Conservation (phyloP, 2,113 vertebrate genomes). For the Pseudorectes ferrugineus region DNA sequence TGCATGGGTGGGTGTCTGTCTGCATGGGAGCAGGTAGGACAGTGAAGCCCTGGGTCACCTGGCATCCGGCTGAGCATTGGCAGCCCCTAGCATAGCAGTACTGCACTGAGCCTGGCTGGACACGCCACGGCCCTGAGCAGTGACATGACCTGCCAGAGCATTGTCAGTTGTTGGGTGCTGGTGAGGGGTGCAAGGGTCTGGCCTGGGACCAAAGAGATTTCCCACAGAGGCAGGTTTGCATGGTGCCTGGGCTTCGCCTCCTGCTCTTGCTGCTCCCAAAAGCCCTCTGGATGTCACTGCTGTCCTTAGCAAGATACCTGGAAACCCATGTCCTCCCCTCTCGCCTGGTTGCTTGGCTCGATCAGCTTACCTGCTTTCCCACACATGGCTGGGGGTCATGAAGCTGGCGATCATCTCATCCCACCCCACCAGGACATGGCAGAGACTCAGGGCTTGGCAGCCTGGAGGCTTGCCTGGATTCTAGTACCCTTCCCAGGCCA, state of each 20-base stretch:
- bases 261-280: background rate
- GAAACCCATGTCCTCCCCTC: background rate
- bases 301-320: background rate
- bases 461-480: background rate
- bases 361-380: background rate
- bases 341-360: rapidly evolving
- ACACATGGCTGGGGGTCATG: rapidly evolving
- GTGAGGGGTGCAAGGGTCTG: rapidly evolving
- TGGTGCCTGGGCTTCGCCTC: background rate
- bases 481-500: background rate
- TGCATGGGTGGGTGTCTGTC: too few species aligned
- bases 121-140: rapidly evolving
- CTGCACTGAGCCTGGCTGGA: background rate
- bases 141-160: rapidly evolving
- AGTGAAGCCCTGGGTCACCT: rapidly evolving
- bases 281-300: conserved; percentile 3
- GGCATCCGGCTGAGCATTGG: rapidly evolving
- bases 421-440: rapidly evolving
- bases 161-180: rapidly evolving
- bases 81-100: rapidly evolving
- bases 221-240: rapidly evolving
- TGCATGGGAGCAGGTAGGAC: rapidly evolving
- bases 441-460: rapidly evolving
- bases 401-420: background rate
- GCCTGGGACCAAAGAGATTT: background rate